A percentile compares a stretch with the other conserved stretches of the same genome.
Evolutionary conservation across 2,888 invertebrate species (phyloP).

Genomic region (Coecobrya sp.): DNA sequence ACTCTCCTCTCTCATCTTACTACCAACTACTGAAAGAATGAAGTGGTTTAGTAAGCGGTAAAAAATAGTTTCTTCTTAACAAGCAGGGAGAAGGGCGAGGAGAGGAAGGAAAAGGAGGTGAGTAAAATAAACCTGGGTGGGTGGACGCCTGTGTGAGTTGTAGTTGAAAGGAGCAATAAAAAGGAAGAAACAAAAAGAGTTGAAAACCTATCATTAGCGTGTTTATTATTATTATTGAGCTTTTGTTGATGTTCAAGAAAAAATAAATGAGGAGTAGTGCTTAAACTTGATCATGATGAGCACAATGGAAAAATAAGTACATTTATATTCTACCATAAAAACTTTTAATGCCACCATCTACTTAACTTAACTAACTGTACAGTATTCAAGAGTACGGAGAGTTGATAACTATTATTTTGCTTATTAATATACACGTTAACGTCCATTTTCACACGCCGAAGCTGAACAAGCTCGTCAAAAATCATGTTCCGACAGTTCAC

Average conservation of each 20-base stretch:
- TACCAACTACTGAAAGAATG: no score
- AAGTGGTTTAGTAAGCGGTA: no score
- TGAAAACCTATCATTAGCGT: slow-evolving; percentile 79
- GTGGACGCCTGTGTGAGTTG: slow-evolving; percentile 33
- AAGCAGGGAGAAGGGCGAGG: background rate
- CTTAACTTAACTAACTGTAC: no score
- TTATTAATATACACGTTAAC: no score
- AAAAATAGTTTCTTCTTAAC: background rate
- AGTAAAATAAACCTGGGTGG: slow-evolving; percentile 46
- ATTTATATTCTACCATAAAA: no score
- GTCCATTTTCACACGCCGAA: no score
- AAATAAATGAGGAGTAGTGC: background rate
- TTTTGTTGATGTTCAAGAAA: slow-evolving; percentile 61
- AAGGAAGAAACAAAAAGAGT: slow-evolving; percentile 68
- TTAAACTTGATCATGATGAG: background rate
- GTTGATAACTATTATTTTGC: no score
- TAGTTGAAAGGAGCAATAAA: slow-evolving; percentile 61
- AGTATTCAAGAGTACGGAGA: no score
- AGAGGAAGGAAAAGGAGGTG: background rate
- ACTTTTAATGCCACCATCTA: no score
- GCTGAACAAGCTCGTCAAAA: no score
- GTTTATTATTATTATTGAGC: slow-evolving; percentile 75
- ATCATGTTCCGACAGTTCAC: no score
- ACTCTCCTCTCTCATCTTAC: background rate
- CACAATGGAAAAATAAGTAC: no score